A percentile compares a stretch with the other conserved stretches of the same genome.
These are phyloP conservation scores for Henricia sp. DNA, from an alignment of 53 echinoderm and acorn worm species.

Conservation along the genomic window DNA sequence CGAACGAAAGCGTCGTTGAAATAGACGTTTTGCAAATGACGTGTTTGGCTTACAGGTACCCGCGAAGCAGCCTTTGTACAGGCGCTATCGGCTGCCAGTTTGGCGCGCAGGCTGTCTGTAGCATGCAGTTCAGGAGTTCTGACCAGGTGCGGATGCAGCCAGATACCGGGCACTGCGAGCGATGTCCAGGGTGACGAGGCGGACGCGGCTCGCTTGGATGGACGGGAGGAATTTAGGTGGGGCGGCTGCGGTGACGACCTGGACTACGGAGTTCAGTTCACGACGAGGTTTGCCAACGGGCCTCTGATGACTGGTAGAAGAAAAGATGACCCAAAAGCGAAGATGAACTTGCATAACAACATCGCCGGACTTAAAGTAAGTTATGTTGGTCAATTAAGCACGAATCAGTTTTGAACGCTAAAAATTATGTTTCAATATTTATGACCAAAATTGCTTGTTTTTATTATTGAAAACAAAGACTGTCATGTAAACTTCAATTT, in stretches of 20 bases:
- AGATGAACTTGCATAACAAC: slow-evolving; percentile 54
- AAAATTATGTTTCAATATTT: no score
- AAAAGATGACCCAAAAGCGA: slow-evolving; percentile 14
- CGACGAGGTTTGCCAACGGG: slow-evolving; percentile 38
- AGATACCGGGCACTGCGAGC: background rate
- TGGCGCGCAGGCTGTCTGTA: slow-evolving; percentile 34
- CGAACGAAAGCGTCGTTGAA: background rate
- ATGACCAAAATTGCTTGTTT: no score
- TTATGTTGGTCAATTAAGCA: no score
- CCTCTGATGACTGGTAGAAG: slow-evolving; percentile 19
- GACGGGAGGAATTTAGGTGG: slow-evolving; percentile 21
- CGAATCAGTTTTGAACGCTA: no score
- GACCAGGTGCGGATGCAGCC: slow-evolving; percentile 45
- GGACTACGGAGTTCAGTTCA: slow-evolving; percentile 36
- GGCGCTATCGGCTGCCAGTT: slow-evolving; percentile 47
- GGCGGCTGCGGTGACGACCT: slow-evolving; percentile 56
- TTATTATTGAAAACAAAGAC: no score
- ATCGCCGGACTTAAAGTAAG: slow-evolving; percentile 35
- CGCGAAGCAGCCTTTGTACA: slow-evolving; percentile 46
- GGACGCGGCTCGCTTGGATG: background rate
- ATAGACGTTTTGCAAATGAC: background rate
- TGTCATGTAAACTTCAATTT: no score
- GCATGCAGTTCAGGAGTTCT: slow-evolving; percentile 37
- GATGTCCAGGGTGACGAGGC: background rate
- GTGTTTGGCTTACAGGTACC: slow-evolving; percentile 19